These are phyloP conservation scores for Vollenhovia emeryi DNA, from an alignment of 1,140 invertebrate genomes.

Conservation along the genomic window DNA sequence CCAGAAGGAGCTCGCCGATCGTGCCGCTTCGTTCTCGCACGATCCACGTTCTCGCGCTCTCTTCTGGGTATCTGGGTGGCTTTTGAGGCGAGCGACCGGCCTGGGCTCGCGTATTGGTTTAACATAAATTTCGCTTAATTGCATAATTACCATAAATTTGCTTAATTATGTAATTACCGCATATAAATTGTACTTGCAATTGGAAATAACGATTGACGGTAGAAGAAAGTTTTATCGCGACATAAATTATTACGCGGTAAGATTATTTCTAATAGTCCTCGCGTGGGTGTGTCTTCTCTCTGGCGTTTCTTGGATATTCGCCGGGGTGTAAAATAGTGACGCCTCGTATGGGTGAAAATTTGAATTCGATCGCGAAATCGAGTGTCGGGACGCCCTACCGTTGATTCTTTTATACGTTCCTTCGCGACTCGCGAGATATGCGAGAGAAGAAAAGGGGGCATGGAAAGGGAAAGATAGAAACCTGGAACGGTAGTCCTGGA, in stretches of 20 bases:
- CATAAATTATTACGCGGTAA: too few relatives aligned
- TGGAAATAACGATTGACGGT: background rate
- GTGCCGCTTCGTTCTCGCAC: constrained; percentile 29
- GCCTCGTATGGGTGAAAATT: background rate
- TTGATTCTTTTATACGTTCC: background rate
- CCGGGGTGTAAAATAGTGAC: constrained; percentile 4
- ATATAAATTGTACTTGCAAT: background rate
- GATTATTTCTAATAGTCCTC: background rate
- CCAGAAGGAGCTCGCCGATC: constrained; percentile 61
- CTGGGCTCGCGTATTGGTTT: background rate
- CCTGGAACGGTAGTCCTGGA: constrained; percentile 64
- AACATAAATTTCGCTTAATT: background rate
- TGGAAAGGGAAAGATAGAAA: constrained; percentile 61
- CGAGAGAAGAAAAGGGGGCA: constrained; percentile 47
- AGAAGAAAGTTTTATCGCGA: background rate
- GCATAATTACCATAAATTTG: background rate
- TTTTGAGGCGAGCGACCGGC: constrained; percentile 9
- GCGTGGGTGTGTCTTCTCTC: too few relatives aligned
- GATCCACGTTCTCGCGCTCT: background rate
- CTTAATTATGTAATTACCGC: too few relatives aligned
- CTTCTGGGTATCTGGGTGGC: background rate
- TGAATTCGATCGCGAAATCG: background rate
- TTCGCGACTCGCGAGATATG: constrained; percentile 45
- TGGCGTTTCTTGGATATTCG: background rate
- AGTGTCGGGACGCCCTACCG: background rate